Evolutionary conservation across 2,113 vertebrate species (phyloP).

Genomic region (Pelmatolapia mariae): DNA sequence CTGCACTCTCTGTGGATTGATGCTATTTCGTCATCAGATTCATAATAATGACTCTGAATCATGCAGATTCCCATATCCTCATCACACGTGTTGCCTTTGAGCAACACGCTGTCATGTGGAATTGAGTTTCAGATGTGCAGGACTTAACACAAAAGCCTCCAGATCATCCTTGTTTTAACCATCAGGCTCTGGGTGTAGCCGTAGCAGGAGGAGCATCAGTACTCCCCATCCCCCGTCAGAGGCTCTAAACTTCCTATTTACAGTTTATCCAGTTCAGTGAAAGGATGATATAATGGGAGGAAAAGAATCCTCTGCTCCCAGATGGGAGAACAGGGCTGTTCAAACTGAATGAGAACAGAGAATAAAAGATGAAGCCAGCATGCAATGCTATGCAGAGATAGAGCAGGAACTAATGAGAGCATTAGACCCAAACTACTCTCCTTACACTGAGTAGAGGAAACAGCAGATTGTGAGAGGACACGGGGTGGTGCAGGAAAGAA

Average conservation of each 20-base stretch:
- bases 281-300: slow-evolving; percentile 11
- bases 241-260: slow-evolving; percentile 45
- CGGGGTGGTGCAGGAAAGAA: background rate
- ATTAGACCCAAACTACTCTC: slow-evolving; percentile 32
- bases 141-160: slow-evolving; percentile 31
- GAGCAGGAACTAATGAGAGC: slow-evolving; percentile 19
- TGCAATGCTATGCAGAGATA: background rate
- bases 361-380: slow-evolving; percentile 21
- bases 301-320: slow-evolving; percentile 9
- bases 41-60: slow-evolving; percentile 19
- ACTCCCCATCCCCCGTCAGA: background rate
- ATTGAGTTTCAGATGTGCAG: slow-evolving; percentile 2
- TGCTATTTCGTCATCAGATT: slow-evolving; percentile 4
- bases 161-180: slow-evolving; percentile 34
- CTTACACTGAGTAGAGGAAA: background rate
- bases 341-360: slow-evolving; percentile 38
- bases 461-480: background rate
- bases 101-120: background rate
- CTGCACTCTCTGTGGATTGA: background rate
- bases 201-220: background rate
- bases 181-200: background rate
- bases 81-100: slow-evolving; percentile 21
- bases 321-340: slow-evolving; percentile 30
- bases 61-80: background rate
- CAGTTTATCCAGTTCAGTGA: slow-evolving; percentile 41